phyloP scores from a whole-genome alignment of 2,113 vertebrate species.

The Eulemur macaco region DNA sequence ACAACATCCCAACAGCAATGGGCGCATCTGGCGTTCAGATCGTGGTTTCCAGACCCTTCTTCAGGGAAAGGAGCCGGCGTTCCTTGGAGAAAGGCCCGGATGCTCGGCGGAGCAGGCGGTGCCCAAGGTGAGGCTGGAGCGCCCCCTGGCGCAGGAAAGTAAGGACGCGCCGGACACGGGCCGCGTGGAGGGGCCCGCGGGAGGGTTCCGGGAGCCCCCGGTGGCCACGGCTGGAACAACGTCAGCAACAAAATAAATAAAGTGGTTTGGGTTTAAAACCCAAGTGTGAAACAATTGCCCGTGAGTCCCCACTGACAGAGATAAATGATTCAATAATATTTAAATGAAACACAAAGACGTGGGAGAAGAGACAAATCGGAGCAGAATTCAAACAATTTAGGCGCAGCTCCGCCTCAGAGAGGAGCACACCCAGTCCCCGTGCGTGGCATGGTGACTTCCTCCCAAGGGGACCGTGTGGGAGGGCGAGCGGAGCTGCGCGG shows the following conservation, averaged over 20 bases:
- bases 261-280: not conserved
- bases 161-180: rapidly evolving
- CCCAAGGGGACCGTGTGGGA: not conserved
- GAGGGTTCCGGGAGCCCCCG: not conserved
- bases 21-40: not conserved
- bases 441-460: not conserved
- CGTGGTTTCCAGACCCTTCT: not conserved
- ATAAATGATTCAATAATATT: not conserved
- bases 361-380: not conserved
- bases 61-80: not conserved
- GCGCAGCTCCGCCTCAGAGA: not conserved
- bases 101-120: not conserved
- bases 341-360: not conserved
- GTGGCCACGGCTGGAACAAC: not conserved
- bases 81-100: not conserved
- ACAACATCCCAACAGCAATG: not conserved
- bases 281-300: not conserved
- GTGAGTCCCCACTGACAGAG: not conserved
- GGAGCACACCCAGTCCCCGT: not conserved
- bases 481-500: not conserved
- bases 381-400: not conserved
- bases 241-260: not conserved
- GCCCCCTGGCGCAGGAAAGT: no score
- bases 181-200: rapidly evolving
- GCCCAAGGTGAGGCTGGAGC: not conserved